Conservation (phyloP, 1,140 invertebrate genomes). For the Nephila pilipes region DNA sequence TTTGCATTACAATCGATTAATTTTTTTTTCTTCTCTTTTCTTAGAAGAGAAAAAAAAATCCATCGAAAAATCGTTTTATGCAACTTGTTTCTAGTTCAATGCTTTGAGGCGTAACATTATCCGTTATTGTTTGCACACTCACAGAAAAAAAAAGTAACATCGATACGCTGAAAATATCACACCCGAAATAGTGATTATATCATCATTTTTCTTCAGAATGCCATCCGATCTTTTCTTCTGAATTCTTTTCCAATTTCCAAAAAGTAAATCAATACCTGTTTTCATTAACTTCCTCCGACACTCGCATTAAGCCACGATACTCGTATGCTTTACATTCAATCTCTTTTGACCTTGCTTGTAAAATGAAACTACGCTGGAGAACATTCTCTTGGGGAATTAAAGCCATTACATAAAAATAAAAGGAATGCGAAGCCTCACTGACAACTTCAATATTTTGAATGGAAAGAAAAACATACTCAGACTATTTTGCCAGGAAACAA, state of each 20-base stretch:
- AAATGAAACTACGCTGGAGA: not conserved
- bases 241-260: not conserved
- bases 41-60: too few relatives aligned
- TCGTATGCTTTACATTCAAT: not conserved
- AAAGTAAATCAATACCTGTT: not conserved
- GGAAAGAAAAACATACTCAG: not conserved
- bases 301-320: not conserved
- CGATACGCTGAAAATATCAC: not conserved
- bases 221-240: not conserved
- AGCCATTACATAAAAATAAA: not conserved
- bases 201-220: not conserved
- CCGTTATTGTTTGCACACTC: not conserved
- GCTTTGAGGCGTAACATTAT: not conserved
- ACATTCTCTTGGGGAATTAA: constrained; percentile 14
- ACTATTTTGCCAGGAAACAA: not conserved
- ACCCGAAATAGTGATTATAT: not conserved
- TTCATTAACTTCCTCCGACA: not conserved
- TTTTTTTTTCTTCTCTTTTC: not conserved
- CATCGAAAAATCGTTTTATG: too few relatives aligned
- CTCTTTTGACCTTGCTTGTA: not conserved
- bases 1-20: not conserved
- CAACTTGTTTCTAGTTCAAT: not conserved
- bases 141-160: too few relatives aligned
- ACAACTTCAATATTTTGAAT: constrained; percentile 23
- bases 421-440: not conserved